Evolutionary conservation across 2,113 vertebrate species (phyloP).

Genomic region (Turnix velox): DNA sequence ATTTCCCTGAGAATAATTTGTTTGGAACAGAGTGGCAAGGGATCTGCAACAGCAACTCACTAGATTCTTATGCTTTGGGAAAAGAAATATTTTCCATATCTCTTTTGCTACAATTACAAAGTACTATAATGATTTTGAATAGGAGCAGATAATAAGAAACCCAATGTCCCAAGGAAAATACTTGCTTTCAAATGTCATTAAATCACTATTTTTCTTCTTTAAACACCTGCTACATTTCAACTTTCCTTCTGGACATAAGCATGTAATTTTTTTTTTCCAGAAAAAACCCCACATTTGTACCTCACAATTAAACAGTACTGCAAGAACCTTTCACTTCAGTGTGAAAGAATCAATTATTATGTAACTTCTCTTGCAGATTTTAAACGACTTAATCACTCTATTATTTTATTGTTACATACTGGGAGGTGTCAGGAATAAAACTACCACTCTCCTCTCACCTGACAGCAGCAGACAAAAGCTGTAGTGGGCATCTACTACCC

Average conservation of each 20-base stretch:
- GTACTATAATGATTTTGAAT: not conserved
- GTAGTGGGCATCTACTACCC: not conserved
- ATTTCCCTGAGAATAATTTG: not conserved
- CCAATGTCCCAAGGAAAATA: not conserved
- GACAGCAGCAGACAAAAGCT: not conserved
- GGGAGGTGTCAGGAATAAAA: not conserved
- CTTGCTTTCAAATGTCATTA: not conserved
- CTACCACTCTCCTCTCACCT: not conserved
- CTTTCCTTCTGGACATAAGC: not conserved
- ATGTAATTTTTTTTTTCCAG: not conserved
- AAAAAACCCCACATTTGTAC: not conserved
- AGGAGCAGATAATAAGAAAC: not conserved
- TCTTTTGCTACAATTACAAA: not conserved
- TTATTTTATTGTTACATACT: not conserved
- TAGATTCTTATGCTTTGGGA: not conserved
- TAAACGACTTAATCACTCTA: not conserved
- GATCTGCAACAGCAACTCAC: not conserved
- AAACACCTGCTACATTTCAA: not conserved
- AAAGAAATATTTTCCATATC: not conserved
- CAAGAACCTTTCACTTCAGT: not conserved
- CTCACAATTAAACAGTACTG: slow-evolving; percentile 1
- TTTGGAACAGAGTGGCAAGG: not conserved
- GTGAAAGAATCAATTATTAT: slow-evolving; percentile 30
- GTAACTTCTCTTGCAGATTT: not conserved
- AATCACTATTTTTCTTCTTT: not conserved